Conservation (phyloP, 1,140 invertebrate species). For the Eupeodes corollae region DNA sequence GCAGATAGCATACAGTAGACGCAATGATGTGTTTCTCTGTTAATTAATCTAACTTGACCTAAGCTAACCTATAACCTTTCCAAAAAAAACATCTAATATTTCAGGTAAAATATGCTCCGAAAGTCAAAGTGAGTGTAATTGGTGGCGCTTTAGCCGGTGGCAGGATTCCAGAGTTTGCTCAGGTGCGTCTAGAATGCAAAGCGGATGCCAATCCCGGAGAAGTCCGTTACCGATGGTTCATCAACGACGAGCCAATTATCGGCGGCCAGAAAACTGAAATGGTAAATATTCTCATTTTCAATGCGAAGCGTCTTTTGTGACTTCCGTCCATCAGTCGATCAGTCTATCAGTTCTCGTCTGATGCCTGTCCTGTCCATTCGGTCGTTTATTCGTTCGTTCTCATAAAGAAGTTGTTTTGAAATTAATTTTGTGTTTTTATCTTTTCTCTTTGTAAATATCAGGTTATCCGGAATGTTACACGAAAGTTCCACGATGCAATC, state of each 20-base stretch:
- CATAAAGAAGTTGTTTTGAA: too few species aligned
- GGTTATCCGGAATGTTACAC: conserved; percentile 54
- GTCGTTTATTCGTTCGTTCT: too few species aligned
- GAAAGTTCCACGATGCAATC: conserved; percentile 59
- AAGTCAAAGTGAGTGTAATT: conserved; percentile 52
- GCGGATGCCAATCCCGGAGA: conserved; percentile 67
- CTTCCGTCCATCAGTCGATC: too few species aligned
- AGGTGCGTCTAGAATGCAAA: conserved; percentile 64
- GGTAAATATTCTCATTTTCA: conserved; percentile 20
- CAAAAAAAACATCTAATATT: background rate
- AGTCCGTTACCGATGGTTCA: conserved; percentile 59
- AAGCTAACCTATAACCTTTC: too few species aligned
- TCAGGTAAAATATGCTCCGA: conserved; percentile 79
- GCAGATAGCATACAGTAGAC: too few species aligned
- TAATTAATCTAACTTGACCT: too few species aligned
- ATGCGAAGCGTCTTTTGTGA: too few species aligned
- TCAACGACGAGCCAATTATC: conserved; percentile 54
- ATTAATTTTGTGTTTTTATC: too few species aligned
- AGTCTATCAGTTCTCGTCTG: too few species aligned
- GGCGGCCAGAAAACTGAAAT: conserved; percentile 51
- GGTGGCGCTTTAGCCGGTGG: conserved; percentile 47
- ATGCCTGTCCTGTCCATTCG: too few species aligned
- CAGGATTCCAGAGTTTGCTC: conserved; percentile 67
- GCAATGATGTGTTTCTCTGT: too few species aligned
- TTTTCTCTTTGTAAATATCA: conserved; percentile 6